Conservation (phyloP, 1,140 invertebrate species). For the Radopholus similis region DNA sequence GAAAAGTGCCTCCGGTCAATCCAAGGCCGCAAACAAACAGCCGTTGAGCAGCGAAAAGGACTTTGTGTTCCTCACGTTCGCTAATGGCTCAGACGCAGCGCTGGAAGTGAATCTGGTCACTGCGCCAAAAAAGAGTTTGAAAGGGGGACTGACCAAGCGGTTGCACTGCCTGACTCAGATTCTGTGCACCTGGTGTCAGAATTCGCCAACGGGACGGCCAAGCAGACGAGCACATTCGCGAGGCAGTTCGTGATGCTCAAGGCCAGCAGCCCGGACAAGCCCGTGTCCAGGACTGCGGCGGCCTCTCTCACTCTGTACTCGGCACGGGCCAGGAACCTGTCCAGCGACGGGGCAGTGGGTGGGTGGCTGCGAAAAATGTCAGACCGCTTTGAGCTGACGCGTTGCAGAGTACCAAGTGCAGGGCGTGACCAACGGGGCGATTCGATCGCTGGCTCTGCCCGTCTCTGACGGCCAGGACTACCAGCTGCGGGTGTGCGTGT, state of each 20-base stretch:
- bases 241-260: no score
- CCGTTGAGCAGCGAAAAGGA: background rate
- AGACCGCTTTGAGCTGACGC: background rate
- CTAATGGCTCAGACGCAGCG: background rate
- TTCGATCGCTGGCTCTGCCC: background rate
- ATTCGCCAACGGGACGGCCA: no score
- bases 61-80: background rate
- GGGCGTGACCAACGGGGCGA: background rate
- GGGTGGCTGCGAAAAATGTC: background rate
- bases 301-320: no score
- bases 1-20: no score
- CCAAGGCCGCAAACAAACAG: background rate
- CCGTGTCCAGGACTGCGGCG: no score
- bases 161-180: no score
- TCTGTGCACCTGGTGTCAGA: no score
- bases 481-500: slow-evolving; percentile 14
- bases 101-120: slow-evolving; percentile 2
- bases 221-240: no score
- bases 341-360: slow-evolving; percentile 4
- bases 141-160: no score
- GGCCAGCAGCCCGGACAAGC: no score
- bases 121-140: no score
- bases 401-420: slow-evolving; percentile 1
- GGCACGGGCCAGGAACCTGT: background rate
- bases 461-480: background rate